Evolutionary conservation across 2,797 vertebrate species (phyloP).

Genomic region (Cyprinella venusta): DNA sequence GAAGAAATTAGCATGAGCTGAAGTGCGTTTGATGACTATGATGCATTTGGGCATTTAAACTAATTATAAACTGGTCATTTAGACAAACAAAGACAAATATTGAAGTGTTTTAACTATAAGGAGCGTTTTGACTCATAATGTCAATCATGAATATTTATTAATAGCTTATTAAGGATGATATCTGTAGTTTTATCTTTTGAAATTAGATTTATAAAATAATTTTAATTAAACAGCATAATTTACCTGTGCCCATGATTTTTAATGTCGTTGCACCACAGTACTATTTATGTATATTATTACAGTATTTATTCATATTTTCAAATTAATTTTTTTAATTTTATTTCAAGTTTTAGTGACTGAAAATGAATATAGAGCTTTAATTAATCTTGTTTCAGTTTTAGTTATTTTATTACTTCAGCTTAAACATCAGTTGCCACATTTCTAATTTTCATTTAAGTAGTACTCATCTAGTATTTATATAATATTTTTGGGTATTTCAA

Average conservation of each 20-base stretch:
- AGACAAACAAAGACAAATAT: too few relatives aligned
- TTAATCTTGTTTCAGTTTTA: not conserved
- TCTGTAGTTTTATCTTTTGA: too few relatives aligned
- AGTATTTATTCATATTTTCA: not conserved
- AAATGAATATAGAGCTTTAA: not conserved
- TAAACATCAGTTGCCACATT: not conserved
- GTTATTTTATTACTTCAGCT: too few relatives aligned
- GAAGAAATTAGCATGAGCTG: conserved; percentile 31
- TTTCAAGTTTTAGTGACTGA: not conserved
- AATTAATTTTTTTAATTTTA: not conserved
- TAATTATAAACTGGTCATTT: not conserved
- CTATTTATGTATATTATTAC: too few relatives aligned
- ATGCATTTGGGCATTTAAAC: not conserved
- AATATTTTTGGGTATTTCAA: not conserved
- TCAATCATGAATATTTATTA: not conserved
- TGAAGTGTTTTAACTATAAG: not conserved
- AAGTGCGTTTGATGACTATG: not conserved
- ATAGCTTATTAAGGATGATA: not conserved
- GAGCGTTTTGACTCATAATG: not conserved
- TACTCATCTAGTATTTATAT: not conserved
- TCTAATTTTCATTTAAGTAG: not conserved
- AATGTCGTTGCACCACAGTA: not conserved
- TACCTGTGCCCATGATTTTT: not conserved
- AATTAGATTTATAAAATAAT: too few relatives aligned
- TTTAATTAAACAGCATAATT: not conserved